These are phyloP conservation scores for Lepidochitona cinerea DNA, from an alignment of 2,888 invertebrate genomes.

Conservation along the genomic window DNA sequence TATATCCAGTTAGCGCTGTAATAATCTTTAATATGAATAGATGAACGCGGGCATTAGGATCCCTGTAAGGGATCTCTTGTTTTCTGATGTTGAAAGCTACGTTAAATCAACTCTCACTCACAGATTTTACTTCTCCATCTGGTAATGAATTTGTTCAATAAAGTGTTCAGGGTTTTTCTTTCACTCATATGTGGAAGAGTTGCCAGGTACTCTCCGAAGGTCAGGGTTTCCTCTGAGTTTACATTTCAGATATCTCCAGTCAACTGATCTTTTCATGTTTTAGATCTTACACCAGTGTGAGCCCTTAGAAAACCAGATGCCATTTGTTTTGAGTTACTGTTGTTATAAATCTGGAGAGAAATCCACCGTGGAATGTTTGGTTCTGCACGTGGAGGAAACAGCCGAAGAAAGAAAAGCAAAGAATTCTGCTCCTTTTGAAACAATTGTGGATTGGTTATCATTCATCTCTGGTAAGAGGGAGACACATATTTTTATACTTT, in stretches of 20 bases:
- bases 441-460: conserved; percentile 78
- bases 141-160: not conserved
- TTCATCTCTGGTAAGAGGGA: conserved; percentile 62
- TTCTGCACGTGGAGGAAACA: conserved; percentile 77
- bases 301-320: conserved; percentile 68
- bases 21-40: too few species aligned
- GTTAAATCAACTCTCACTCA: too few species aligned
- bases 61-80: too few species aligned
- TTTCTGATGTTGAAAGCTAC: too few species aligned
- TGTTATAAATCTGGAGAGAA: conserved; percentile 46
- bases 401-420: conserved; percentile 54
- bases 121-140: not conserved
- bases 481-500: too few species aligned
- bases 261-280: not conserved
- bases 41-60: too few species aligned
- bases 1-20: too few species aligned
- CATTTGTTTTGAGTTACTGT: conserved; percentile 47
- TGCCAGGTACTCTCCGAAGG: too few species aligned
- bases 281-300: conserved; percentile 32
- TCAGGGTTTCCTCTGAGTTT: too few species aligned
- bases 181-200: not conserved
- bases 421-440: conserved; percentile 70
- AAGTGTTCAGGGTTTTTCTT: not conserved
- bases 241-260: too few species aligned
- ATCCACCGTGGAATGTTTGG: conserved; percentile 75